These are phyloP conservation scores for Ochlodes sylvanus DNA, from an alignment of 2,888 invertebrate species.

Conservation along the genomic window DNA sequence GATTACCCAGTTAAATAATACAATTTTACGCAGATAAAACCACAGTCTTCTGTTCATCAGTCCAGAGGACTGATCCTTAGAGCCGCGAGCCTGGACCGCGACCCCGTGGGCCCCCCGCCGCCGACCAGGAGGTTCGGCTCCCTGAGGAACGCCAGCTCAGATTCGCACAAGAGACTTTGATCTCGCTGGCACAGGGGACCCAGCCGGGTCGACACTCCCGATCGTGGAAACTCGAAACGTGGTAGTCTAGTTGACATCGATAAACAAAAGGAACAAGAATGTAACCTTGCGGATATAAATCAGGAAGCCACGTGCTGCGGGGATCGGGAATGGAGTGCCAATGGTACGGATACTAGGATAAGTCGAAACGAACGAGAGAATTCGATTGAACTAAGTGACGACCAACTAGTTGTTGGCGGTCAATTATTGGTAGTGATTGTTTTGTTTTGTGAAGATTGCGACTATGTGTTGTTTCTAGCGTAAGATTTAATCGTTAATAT, in stretches of 20 bases:
- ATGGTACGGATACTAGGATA: conserved; percentile 32
- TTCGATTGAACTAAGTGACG: conserved; percentile 52
- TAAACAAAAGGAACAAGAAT: background rate
- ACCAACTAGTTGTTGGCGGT: conserved; percentile 58
- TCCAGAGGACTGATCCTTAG: conserved; percentile 76
- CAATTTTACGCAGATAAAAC: conserved; percentile 53
- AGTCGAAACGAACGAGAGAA: conserved; percentile 63
- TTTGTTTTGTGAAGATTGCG: conserved; percentile 37
- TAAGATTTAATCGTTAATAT: conserved; percentile 5
- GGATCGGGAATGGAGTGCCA: conserved; percentile 23
- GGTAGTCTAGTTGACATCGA: background rate
- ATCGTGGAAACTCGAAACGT: background rate
- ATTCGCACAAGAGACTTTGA: conserved; percentile 81
- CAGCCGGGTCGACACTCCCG: conserved; percentile 26
- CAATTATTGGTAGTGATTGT: conserved; percentile 73
- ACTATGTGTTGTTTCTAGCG: conserved; percentile 22
- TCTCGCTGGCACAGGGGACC: conserved; percentile 57
- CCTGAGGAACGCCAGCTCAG: conserved; percentile 73
- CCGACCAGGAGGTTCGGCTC: conserved; percentile 68
- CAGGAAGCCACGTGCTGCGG: background rate
- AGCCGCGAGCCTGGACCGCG: conserved; percentile 79
- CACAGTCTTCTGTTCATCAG: conserved; percentile 62
- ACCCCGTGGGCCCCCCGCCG: conserved; percentile 57
- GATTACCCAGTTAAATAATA: background rate
- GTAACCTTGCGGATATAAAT: background rate